Percentiles rank a stretch among this genome's conserved stretches.
phyloP scores from a whole-genome alignment of 1,140 invertebrate genomes.

The Drosophila subpulchrella region DNA sequence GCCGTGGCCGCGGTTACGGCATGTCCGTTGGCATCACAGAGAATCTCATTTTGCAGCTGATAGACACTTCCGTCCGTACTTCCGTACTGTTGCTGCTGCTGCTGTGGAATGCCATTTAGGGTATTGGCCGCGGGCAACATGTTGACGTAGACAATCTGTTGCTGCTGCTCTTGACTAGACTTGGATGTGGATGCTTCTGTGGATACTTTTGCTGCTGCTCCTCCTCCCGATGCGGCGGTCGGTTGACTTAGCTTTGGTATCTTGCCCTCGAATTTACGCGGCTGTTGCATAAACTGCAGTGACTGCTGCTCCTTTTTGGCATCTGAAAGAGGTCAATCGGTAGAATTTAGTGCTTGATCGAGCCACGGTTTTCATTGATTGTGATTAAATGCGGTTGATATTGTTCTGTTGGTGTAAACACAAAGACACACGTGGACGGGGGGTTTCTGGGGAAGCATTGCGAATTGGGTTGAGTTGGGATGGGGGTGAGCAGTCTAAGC shows the following conservation, averaged over 20 bases:
- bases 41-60: constrained; percentile 79
- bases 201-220: constrained; percentile 65
- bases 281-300: constrained; percentile 78
- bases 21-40: constrained; percentile 78
- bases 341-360: constrained; percentile 43
- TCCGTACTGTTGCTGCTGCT: constrained; percentile 57
- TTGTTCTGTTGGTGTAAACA: constrained; percentile 47
- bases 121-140: constrained; percentile 81
- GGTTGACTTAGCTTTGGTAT: constrained; percentile 84
- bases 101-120: constrained; percentile 79
- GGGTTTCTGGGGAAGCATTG: not conserved
- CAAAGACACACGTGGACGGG: constrained; percentile 40
- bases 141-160: constrained; percentile 64
- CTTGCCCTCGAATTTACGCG: constrained; percentile 82
- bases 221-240: constrained; percentile 20
- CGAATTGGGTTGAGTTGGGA: not conserved
- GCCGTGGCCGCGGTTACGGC: constrained; percentile 58
- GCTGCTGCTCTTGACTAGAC: constrained; percentile 67
- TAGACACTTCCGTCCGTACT: constrained; percentile 78
- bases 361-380: constrained; percentile 1
- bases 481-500: constrained; percentile 8
- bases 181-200: constrained; percentile 70
- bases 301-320: constrained; percentile 69
- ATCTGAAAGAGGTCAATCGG: constrained; percentile 68
- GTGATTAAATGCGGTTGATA: constrained; percentile 18